Base-by-base conservation (phyloP, 2,113 vertebrate species). In the Mola mola region DNA sequence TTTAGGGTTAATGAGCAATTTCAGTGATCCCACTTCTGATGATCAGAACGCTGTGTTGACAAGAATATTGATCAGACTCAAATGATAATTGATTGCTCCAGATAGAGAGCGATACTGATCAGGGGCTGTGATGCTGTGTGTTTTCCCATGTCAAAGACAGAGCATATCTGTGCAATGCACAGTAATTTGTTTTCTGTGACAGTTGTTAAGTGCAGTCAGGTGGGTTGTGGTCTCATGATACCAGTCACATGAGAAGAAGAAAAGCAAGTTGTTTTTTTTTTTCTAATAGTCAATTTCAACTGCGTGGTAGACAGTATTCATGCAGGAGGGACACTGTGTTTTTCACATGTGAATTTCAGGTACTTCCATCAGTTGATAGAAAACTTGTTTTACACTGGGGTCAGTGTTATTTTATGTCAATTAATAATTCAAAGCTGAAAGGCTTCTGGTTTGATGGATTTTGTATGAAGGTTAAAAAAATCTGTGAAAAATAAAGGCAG, bases 31-130 rank as follows among this genome's bases (percentile, higher is more conserved):
- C 1, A 0, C 17, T 33, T 65, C 21, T 52, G 82, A 78, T 51
- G 83, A 84, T 88, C 69, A 56, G 71, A 85, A 78, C 13, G 20
- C 36, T 3, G 66, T 2, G 58, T 56, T 55, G 71, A 82, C 53
- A 17, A 60, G 15, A 22, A 2, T 26, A 85, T 81, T 22, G 76
- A 81, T 17, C 41, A 3, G 47, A 53, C 31, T 5, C 31, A 44
- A 85, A 84, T 81, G 66, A 73, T 68, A 81, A 89, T 55, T 50
- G 78, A 89, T 84, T 59, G 19, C 47, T 25, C 6, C 15, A 43
- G 63, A 82, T 60, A 52, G 66, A 16, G 38, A 58, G 37, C 11
- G 17, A 4, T 59, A 80, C 79, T 47, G 83, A 87, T 71, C 47
- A 1, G 3, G 24, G 37, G 12, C 8, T 29, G 0, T 52, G 36